Percentiles rank a stretch among this genome's conserved stretches.
These are phyloP conservation scores for Melipona beecheii DNA, from an alignment of 2,888 invertebrate species.

Conservation along the genomic window DNA sequence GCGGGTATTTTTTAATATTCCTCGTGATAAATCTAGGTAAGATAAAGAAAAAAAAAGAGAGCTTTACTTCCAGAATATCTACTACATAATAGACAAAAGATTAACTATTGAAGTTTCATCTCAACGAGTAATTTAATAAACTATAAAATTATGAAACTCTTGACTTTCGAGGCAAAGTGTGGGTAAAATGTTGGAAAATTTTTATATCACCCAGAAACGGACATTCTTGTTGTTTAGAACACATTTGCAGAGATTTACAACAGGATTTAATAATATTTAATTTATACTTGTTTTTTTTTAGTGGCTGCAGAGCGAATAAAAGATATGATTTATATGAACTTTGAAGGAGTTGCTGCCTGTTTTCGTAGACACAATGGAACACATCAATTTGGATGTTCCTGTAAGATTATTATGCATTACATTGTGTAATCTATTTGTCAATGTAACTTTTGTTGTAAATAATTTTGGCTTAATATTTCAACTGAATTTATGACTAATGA, in stretches of 20 bases:
- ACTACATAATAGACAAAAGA: not conserved
- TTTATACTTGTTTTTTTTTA: constrained; percentile 70
- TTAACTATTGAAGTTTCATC: not conserved
- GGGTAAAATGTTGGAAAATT: not conserved
- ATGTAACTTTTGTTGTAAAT: not conserved
- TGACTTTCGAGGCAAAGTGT: not conserved
- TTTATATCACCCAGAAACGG: not conserved
- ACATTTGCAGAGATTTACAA: not conserved
- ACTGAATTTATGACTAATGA: not conserved
- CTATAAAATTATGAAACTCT: not conserved
- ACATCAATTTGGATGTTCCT: constrained; percentile 97
- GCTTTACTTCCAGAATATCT: not conserved
- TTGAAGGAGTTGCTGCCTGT: constrained; percentile 91
- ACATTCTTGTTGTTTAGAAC: not conserved
- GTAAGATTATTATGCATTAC: constrained; percentile 86
- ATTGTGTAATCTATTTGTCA: not conserved
- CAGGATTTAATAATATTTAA: not conserved
- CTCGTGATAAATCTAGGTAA: constrained; percentile 55
- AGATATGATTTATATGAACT: constrained; percentile 91
- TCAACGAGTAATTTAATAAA: not conserved
- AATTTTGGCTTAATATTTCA: not conserved
- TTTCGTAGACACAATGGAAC: constrained; percentile 97
- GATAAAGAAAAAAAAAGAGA: not conserved
- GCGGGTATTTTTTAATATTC: constrained; percentile 41
- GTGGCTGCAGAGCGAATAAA: constrained; percentile 87